Base-by-base conservation (phyloP, 2,113 vertebrate species). In the Salminus brasiliensis region DNA sequence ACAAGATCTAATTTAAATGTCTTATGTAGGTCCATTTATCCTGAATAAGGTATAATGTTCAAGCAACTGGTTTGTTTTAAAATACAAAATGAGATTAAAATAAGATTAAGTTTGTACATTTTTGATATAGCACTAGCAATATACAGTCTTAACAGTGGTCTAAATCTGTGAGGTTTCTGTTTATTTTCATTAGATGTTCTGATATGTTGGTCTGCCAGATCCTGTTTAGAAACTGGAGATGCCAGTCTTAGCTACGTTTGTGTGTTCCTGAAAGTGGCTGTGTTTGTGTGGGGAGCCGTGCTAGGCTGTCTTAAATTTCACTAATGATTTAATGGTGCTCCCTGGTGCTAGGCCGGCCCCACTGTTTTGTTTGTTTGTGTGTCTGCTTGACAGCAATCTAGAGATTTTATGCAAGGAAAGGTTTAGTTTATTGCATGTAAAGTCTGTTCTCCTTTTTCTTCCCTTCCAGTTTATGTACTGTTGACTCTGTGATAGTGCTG, bases 241-340 rank as follows among this genome's bases (percentile, higher is more conserved):
- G 27, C 12, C 36, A 21, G 32, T 53, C 30, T 36, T 76, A 66
- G 12, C 34, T 66, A 67, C 15, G 71, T 60, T 55, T 75, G 41
- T 75, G 63, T 75, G 66, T 70, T 62, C 72, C 34, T 49, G 23
- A 36, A 25, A 60, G 62, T 49, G 12, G 67, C 23, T 55, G 74
- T 65, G 53, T 75, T n/a, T 83, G 57, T 74, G 76, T 18, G 30
- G 11, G 32, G 60, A 39, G n/a, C 27, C 12, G 18, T 68, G 69
- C 43, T 68, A 67, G 69, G 30, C 69, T 29, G 84, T 90, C 86
- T 92, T 91, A 92, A 86, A 88, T 92, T 92, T 93, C 92, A 89
- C 88, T 90, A 91, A 92, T 91, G 91, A 90, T 88, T 92, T 92
- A 92, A 92, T 85, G 84, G 92, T 87, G 81, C 89, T 90, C 91